Conservation (phyloP, 2,888 invertebrate genomes). For the Ennomos fuscantarius region DNA sequence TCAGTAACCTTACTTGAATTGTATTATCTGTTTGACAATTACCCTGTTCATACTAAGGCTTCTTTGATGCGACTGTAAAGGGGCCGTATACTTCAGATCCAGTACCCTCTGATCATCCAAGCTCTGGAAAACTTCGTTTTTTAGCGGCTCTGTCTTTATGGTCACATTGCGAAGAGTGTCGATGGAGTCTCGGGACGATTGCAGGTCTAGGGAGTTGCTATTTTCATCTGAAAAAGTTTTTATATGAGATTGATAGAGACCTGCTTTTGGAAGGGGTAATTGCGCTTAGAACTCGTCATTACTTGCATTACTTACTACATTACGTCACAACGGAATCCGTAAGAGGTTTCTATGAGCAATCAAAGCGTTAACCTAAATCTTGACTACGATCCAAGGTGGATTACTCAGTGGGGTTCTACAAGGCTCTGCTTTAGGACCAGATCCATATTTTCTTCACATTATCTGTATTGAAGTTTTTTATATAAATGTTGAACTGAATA, state of each 20-base stretch:
- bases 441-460: too few relatives aligned
- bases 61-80: constrained; percentile 75
- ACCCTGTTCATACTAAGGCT: constrained; percentile 83
- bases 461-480: too few relatives aligned
- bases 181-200: constrained; percentile 78
- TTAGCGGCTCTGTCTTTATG: constrained; percentile 74
- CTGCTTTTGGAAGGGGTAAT: constrained; percentile 10
- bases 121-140: constrained; percentile 68
- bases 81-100: constrained; percentile 73
- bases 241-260: neutral
- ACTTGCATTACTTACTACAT: too few relatives aligned
- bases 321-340: too few relatives aligned
- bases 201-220: constrained; percentile 75
- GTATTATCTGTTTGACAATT: constrained; percentile 31
- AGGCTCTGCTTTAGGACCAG: too few relatives aligned
- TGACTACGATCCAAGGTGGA: too few relatives aligned
- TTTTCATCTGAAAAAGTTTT: constrained; percentile 64
- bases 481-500: too few relatives aligned
- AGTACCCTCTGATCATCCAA: constrained; percentile 73
- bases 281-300: too few relatives aligned
- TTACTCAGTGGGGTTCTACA: too few relatives aligned
- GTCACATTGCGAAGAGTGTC: constrained; percentile 79
- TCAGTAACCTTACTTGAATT: too few relatives aligned
- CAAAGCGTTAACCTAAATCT: too few relatives aligned
- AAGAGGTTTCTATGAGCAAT: too few relatives aligned